Conservation (phyloP, 2,888 invertebrate genomes). For the Catotricha subobsoleta region DNA sequence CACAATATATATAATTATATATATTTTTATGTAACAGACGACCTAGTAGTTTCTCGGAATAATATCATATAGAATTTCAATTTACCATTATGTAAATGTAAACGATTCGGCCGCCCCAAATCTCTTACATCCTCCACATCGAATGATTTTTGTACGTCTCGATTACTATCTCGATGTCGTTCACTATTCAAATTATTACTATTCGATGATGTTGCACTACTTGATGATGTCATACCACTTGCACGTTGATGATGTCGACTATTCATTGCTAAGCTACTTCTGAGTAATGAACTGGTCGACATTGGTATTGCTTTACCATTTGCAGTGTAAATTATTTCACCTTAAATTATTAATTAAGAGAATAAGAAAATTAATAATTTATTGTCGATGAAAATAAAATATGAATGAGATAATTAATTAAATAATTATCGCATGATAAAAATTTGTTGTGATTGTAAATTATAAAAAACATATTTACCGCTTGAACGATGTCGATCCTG, state of each 20-base stretch:
- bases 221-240: conserved; percentile 38
- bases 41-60: no score
- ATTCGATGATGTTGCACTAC: conserved; percentile 33
- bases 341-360: background rate
- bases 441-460: background rate
- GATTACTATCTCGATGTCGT: conserved; percentile 13
- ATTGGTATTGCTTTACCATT: conserved; percentile 5
- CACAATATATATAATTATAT: no score
- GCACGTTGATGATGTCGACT: conserved; percentile 13
- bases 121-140: conserved; percentile 17
- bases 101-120: conserved; percentile 19
- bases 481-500: conserved; percentile 29
- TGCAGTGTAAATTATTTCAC: conserved; percentile 4
- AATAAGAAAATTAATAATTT: background rate
- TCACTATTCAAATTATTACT: conserved; percentile 13
- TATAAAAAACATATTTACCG: conserved; percentile 19
- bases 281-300: conserved; percentile 4
- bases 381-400: background rate
- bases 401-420: background rate
- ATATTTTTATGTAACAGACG: no score
- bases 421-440: no score
- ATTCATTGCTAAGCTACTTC: conserved; percentile 2
- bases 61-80: no score
- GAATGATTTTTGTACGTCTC: conserved; percentile 17
- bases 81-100: conserved; percentile 26